Conservation (phyloP, 2,113 vertebrate genomes). For the Apteryx owenii region DNA sequence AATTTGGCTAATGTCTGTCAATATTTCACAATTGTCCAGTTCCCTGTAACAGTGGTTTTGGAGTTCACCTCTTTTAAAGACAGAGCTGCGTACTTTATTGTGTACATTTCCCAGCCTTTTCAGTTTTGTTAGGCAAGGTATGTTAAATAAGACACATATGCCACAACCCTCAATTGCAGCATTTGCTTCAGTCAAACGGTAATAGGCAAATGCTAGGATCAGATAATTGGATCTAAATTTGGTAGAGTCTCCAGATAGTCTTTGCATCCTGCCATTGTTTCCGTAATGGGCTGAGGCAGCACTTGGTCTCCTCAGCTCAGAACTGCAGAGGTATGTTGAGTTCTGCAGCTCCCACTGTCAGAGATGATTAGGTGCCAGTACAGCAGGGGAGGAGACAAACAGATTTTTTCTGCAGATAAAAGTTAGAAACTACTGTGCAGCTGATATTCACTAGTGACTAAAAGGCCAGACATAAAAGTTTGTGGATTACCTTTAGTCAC, state of each 20-base stretch:
- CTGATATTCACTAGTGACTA: not conserved
- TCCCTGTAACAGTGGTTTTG: not conserved
- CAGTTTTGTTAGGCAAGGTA: not conserved
- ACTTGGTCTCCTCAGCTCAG: not conserved
- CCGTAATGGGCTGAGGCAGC: not conserved
- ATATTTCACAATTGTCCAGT: not conserved
- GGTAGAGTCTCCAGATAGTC: not conserved
- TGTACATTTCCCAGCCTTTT: not conserved
- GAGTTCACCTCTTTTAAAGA: not conserved
- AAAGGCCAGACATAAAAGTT: not conserved
- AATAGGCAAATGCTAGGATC: not conserved
- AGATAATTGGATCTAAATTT: not conserved
- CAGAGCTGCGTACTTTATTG: not conserved
- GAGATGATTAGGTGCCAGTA: not conserved
- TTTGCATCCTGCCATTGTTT: not conserved
- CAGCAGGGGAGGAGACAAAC: conserved; percentile 5
- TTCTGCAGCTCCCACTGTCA: not conserved
- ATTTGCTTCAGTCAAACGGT: not conserved
- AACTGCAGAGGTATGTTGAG: not conserved
- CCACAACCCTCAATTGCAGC: not conserved
- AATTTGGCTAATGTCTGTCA: not conserved
- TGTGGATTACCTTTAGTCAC: not conserved
- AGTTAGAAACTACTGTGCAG: not conserved
- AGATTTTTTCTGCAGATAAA: conserved; percentile 18
- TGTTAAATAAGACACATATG: not conserved